Conservation (phyloP, 2,888 invertebrate species). For the Chloroclysta siterata region DNA sequence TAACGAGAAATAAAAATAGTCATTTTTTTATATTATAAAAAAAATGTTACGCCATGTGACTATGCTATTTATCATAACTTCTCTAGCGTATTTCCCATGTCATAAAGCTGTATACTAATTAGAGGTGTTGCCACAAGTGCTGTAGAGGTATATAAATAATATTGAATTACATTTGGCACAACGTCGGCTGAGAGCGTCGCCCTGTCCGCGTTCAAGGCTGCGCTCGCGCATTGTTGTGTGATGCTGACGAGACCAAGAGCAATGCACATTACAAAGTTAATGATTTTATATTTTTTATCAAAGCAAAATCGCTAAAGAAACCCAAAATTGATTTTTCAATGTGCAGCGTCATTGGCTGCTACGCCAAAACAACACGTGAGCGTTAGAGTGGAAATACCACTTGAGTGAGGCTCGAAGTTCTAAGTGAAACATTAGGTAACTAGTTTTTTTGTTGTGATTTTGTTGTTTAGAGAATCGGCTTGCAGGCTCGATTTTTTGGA, state of each 20-base stretch:
- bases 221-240: constrained; percentile 56
- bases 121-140: constrained; percentile 25
- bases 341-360: background rate
- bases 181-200: constrained; percentile 52
- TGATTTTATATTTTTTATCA: background rate
- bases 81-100: constrained; percentile 13
- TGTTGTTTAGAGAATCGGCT: no score
- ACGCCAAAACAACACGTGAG: no score
- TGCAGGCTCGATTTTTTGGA: no score
- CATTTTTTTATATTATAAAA: no score
- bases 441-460: no score
- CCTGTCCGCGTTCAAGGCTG: constrained; percentile 63
- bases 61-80: constrained; percentile 8
- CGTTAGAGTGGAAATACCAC: no score
- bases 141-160: constrained; percentile 40
- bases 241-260: constrained; percentile 35
- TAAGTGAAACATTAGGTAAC: no score
- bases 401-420: no score
- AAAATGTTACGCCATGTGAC: background rate
- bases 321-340: background rate
- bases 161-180: constrained; percentile 61
- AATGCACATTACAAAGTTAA: background rate
- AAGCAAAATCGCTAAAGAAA: background rate
- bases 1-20: no score
- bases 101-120: constrained; percentile 27